A percentile compares a stretch with the other conserved stretches of the same genome.
Conservation (phyloP, 2,797 vertebrate genomes). For the Nyctibius grandis region DNA sequence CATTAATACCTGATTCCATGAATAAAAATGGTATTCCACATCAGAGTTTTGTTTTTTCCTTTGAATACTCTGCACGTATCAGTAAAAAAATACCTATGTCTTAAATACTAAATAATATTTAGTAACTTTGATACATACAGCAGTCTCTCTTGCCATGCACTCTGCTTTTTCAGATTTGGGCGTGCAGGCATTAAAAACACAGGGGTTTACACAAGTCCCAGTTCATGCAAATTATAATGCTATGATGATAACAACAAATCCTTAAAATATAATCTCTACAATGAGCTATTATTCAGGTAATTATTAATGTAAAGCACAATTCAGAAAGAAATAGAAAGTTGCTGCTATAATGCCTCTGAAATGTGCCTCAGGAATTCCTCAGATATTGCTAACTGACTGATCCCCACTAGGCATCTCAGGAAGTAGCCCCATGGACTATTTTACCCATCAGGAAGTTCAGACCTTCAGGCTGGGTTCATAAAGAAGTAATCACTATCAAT, state of each 20-base stretch:
- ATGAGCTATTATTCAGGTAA: not conserved
- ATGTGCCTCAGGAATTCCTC: constrained; percentile 69
- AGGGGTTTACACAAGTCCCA: not conserved
- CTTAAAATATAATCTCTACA: not conserved
- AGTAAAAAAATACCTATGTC: not conserved
- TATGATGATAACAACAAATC: not conserved
- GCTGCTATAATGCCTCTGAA: constrained; percentile 28
- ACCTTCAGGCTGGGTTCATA: constrained; percentile 88
- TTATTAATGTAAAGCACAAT: not conserved
- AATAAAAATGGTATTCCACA: not conserved
- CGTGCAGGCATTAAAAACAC: not conserved
- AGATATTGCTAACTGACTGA: constrained; percentile 76
- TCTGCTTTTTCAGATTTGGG: not conserved
- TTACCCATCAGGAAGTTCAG: constrained; percentile 86
- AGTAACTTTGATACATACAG: not conserved
- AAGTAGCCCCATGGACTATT: constrained; percentile 81
- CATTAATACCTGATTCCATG: not conserved
- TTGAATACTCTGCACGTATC: not conserved
- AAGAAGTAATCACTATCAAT: constrained; percentile 87
- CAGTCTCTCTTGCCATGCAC: not conserved
- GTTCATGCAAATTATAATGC: not conserved
- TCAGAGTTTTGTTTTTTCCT: not conserved
- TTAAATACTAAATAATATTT: not conserved
- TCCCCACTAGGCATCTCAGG: constrained; percentile 82
- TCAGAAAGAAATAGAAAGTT: constrained; percentile 4